Conservation (phyloP, 2,797 vertebrate species). For the Xyrichtys novacula region DNA sequence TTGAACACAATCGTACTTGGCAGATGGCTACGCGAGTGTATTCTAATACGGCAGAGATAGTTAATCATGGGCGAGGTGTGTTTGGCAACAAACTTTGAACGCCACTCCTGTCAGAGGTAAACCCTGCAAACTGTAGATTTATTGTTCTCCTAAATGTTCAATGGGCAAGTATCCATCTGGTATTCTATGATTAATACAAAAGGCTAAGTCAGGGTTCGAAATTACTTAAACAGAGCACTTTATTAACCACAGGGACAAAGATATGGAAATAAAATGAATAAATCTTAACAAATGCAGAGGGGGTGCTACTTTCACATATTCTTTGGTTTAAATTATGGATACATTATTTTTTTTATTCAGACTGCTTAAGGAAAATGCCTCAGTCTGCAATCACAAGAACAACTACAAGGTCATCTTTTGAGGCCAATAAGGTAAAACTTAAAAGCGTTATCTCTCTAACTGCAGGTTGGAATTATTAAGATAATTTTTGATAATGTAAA, state of each 20-base stretch:
- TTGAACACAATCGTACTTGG: constrained; percentile 95
- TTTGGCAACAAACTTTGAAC: constrained; percentile 89
- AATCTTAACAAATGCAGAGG: neutral
- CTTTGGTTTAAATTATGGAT: neutral
- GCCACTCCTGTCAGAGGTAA: constrained; percentile 78
- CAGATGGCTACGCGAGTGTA: constrained; percentile 92
- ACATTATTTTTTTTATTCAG: neutral
- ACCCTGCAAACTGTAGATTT: constrained; percentile 24
- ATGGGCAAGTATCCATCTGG: constrained; percentile 21
- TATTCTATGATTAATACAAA: constrained; percentile 1
- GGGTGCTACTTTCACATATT: neutral
- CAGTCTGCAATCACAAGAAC: neutral
- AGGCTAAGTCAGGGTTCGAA: constrained; percentile 3
- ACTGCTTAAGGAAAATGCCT: neutral
- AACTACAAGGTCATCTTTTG: too few species aligned
- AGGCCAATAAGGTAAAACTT: neutral
- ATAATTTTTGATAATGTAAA: too few species aligned
- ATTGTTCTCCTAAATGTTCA: constrained; percentile 34
- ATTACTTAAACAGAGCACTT: constrained; percentile 32
- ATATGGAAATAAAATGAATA: neutral
- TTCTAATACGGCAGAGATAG: constrained; percentile 94
- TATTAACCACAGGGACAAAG: neutral
- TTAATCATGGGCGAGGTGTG: constrained; percentile 94
- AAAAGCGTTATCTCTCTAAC: neutral
- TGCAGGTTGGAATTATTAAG: too few species aligned